A percentile compares a stretch with the other conserved stretches of the same genome.
These are phyloP conservation scores for Pelecanus crispus DNA, from an alignment of 2,113 vertebrate genomes.

Conservation along the genomic window DNA sequence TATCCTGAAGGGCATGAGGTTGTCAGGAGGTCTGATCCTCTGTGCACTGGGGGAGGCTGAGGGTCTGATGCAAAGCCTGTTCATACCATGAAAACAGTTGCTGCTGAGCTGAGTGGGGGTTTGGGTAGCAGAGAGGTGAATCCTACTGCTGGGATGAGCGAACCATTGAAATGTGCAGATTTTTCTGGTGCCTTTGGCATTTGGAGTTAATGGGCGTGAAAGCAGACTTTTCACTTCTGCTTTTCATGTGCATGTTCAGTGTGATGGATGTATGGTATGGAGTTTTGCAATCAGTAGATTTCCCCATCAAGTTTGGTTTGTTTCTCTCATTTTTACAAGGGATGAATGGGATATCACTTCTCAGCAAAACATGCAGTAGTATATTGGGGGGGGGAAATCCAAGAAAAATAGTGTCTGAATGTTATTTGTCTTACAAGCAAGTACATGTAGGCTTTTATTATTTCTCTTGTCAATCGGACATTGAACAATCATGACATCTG, in stretches of 20 bases:
- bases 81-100: not conserved
- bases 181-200: not conserved
- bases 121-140: not conserved
- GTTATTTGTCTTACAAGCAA: not conserved
- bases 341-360: not conserved
- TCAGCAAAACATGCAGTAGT: not conserved
- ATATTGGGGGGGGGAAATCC: not conserved
- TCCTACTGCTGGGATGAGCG: not conserved
- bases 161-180: not conserved
- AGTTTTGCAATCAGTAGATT: not conserved
- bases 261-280: not conserved
- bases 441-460: not conserved
- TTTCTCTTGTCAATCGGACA: not conserved
- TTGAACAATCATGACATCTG: not conserved
- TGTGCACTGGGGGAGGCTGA: not conserved
- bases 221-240: not conserved
- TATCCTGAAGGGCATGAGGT: not conserved
- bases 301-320: not conserved
- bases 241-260: not conserved
- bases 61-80: not conserved
- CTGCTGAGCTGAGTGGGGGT: not conserved
- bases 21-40: not conserved
- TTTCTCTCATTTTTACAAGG: slow-evolving; percentile 4
- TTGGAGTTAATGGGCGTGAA: not conserved
- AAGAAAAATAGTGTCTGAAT: slow-evolving; percentile 27